phyloP scores from a whole-genome alignment of 35 echinoderm and acorn worm species.

The Chiridota heheva region DNA sequence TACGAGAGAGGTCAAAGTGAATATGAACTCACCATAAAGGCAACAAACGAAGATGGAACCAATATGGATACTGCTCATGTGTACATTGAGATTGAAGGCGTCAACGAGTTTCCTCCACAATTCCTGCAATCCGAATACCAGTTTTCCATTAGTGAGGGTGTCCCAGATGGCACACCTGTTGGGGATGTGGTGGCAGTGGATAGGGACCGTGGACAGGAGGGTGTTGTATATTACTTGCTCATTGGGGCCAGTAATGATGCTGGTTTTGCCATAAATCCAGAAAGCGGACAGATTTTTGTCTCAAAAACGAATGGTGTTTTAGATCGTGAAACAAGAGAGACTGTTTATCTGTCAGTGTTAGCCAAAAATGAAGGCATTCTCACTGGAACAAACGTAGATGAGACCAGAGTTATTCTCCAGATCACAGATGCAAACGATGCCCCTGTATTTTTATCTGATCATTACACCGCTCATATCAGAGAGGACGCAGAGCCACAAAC shows the following conservation, averaged over 20 bases:
- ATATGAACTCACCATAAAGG: conserved; percentile 65
- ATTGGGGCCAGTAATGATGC: conserved; percentile 80
- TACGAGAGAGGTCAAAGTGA: conserved; percentile 60
- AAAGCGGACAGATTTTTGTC: conserved; percentile 74
- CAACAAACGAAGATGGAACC: conserved; percentile 59
- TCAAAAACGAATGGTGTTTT: conserved; percentile 70
- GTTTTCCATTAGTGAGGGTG: conserved; percentile 86
- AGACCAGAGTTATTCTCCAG: conserved; percentile 63
- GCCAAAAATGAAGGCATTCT: conserved; percentile 86
- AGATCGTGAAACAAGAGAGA: conserved; percentile 66
- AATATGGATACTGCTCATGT: conserved; percentile 71
- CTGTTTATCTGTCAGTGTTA: conserved; percentile 58
- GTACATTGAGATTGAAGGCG: conserved; percentile 63
- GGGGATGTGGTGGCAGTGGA: conserved; percentile 73
- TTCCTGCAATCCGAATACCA: conserved; percentile 77
- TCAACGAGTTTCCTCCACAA: conserved; percentile 84
- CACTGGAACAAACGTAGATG: conserved; percentile 71
- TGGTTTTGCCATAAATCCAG: conserved; percentile 75
- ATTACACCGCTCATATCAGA: conserved; percentile 68
- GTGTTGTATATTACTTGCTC: conserved; percentile 71
- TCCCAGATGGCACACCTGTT: conserved; percentile 68
- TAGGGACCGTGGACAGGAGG: conserved; percentile 79
- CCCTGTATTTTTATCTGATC: conserved; percentile 70
- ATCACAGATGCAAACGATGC: conserved; percentile 94
- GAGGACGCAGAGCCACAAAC: conserved; percentile 62